Conservation (phyloP, 1,140 invertebrate genomes). For the Muscidifurax raptorellus region DNA sequence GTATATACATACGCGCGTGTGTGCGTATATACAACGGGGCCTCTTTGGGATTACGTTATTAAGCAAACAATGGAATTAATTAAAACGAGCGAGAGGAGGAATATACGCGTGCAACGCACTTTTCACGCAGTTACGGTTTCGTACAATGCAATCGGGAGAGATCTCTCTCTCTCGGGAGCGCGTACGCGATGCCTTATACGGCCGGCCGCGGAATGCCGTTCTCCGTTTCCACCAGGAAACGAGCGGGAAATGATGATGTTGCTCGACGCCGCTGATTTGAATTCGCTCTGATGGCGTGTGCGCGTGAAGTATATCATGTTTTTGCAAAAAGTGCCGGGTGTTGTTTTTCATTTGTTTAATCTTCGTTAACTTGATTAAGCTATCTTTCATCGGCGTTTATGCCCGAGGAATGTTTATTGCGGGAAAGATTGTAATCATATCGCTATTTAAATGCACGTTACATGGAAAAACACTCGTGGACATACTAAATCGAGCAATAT, state of each 20-base stretch:
- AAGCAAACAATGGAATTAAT: background rate
- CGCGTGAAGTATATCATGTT: no score
- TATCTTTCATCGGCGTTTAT: no score
- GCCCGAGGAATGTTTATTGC: no score
- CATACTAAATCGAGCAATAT: no score
- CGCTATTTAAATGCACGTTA: no score
- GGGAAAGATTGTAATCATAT: no score
- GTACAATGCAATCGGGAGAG: background rate
- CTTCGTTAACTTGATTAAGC: no score
- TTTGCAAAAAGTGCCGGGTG: background rate
- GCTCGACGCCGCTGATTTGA: background rate
- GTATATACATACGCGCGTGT: background rate
- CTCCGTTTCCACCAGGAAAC: background rate
- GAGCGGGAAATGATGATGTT: background rate
- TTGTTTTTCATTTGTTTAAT: no score
- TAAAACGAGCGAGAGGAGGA: background rate
- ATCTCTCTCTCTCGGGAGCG: background rate
- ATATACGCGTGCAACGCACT: background rate
- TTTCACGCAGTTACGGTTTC: conserved; percentile 1
- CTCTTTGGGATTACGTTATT: background rate
- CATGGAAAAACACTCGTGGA: no score
- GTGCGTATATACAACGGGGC: no score
- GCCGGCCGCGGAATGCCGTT: background rate
- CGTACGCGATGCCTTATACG: background rate
- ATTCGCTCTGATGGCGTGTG: background rate